These are phyloP conservation scores for Clarias laeviceps DNA, from an alignment of 2,797 vertebrate species.

Conservation along the genomic window DNA sequence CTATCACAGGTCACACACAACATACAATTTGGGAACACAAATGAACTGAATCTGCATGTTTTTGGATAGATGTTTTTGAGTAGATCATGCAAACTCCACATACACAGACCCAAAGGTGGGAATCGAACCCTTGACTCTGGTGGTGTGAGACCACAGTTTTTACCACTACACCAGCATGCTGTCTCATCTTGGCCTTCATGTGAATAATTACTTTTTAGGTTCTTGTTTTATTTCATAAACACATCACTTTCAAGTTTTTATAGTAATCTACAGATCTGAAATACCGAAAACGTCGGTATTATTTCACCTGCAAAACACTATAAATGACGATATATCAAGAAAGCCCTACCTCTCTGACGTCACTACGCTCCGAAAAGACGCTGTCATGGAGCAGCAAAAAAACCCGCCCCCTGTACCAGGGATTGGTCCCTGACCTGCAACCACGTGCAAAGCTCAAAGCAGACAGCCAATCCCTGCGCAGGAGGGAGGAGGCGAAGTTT, in stretches of 20 bases:
- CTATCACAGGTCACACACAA: too few species aligned
- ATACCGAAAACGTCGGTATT: too few species aligned
- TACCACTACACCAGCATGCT: too few species aligned
- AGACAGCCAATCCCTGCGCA: slow-evolving; percentile 9
- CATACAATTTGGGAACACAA: too few species aligned
- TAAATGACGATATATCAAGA: not conserved
- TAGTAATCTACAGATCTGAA: not conserved
- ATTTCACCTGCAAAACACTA: slow-evolving; percentile 1
- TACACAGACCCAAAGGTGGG: too few species aligned
- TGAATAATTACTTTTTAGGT: not conserved
- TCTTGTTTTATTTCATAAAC: not conserved
- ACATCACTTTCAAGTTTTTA: not conserved
- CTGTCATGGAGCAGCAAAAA: not conserved
- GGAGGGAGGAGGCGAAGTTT: slow-evolving; percentile 3
- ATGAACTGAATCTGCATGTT: too few species aligned
- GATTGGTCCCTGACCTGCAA: slow-evolving; percentile 9
- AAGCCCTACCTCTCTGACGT: not conserved
- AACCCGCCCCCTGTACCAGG: not conserved
- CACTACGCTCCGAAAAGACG: not conserved
- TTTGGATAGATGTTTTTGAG: too few species aligned
- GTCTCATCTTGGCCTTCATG: not conserved
- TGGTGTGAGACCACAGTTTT: too few species aligned
- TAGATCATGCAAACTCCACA: too few species aligned
- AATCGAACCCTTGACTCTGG: too few species aligned
- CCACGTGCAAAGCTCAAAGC: slow-evolving; percentile 13